Evolutionary conservation across 2,113 vertebrate genomes (phyloP).

Genomic region (Clinocottus analis): DNA sequence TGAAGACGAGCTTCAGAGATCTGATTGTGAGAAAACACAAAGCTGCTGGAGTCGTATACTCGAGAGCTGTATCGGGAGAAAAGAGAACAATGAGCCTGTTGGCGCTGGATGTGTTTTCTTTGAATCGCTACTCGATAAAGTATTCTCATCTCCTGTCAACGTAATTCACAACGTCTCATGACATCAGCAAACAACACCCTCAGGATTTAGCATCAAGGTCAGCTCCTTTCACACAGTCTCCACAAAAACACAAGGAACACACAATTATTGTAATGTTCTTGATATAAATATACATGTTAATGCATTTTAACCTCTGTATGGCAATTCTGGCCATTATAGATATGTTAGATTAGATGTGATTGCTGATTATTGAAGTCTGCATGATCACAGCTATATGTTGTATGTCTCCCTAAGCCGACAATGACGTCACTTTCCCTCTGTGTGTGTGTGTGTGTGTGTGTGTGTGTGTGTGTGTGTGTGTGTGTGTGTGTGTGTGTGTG

Average conservation of each 20-base stretch:
- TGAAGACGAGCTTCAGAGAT: background rate
- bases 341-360: background rate
- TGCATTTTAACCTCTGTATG: background rate
- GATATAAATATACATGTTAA: background rate
- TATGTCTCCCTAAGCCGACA: background rate
- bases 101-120: conserved; percentile 25
- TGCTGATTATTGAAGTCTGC: background rate
- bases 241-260: background rate
- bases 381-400: background rate
- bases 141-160: conserved; percentile 25
- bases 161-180: background rate
- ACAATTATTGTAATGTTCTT: background rate
- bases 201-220: background rate
- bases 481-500: background rate
- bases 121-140: conserved; percentile 43
- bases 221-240: background rate
- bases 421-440: background rate
- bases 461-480: background rate
- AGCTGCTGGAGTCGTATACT: background rate
- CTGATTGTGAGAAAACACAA: background rate
- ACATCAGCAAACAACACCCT: background rate
- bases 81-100: conserved; percentile 11
- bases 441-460: background rate
- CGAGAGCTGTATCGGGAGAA: background rate
- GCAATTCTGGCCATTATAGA: background rate